Conservation (phyloP, 1,140 invertebrate genomes). For the Choristoneura fumiferana region DNA sequence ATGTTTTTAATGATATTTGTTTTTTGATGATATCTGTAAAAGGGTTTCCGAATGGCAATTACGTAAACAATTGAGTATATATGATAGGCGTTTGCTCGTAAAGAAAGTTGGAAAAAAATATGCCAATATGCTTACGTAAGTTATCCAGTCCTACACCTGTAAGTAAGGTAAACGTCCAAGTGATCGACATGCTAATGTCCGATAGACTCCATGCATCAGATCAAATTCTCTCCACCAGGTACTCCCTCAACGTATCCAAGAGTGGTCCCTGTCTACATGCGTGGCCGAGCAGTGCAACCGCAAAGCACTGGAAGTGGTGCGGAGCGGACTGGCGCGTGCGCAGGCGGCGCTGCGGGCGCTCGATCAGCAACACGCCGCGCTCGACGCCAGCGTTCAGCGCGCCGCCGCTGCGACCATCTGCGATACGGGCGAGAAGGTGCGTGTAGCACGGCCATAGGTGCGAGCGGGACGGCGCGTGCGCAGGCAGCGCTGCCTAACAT, state of each 20-base stretch:
- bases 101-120: no score
- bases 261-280: conserved; percentile 95
- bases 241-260: conserved; percentile 94
- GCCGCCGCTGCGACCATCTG: conserved; percentile 85
- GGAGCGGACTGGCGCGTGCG: conserved; percentile 88
- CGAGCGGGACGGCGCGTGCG: neutral
- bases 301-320: conserved; percentile 89
- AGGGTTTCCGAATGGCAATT: no score
- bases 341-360: conserved; percentile 87
- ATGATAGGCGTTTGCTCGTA: no score
- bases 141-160: no score
- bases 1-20: no score
- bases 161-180: no score
- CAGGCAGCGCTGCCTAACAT: neutral
- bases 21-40: no score
- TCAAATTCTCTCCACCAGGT: no score
- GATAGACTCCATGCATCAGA: no score
- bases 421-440: conserved; percentile 82
- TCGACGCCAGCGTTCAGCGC: conserved; percentile 90
- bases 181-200: no score
- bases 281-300: conserved; percentile 93
- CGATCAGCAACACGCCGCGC: conserved; percentile 86
- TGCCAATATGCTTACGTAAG: no score
- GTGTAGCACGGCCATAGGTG: conserved; percentile 29
- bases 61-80: no score